Base-by-base conservation (phyloP, 1,140 invertebrate species). In the Bathynomus jamesi region DNA sequence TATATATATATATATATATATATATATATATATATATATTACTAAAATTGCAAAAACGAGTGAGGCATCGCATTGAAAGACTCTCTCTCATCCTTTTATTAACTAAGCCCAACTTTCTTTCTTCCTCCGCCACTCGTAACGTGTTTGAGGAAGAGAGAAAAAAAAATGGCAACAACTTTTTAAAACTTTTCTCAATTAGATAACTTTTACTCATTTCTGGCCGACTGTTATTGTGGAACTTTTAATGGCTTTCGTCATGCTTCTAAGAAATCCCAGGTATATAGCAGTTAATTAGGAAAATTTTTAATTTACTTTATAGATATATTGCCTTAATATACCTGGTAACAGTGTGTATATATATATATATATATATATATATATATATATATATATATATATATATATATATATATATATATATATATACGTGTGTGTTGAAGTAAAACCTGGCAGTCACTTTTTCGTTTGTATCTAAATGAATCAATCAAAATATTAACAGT, bases 201-300 rank as follows among this genome's bases (percentile, higher is more conserved):
- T 53, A 53, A 53, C 40, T 53, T 53, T 53, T 53, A 53, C 40
- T 53, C 40, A 53, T 53, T 53, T 21, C 40, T 53, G 40, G 40
- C 40, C 40, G 40, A 53, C 40, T 53, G 40, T 53, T 53, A 53
- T 53, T 53, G 40, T 53, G 40, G 11, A 53, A 53, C 40, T 53
- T 53, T 53, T 53, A 53, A 53, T 53, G 40, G 40, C 40, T 53
- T 53, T 53, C 40, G 40, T 53, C 40, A 53, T 53, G 40, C 40
- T 53, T 53, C 40, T 53, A 17, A 53, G 40, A 53, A 53, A 53
- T 53, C 40, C 40, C 40, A 53, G 40, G 40, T 53, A 53, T n/a
- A n/a, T 53, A 53, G 40, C 40, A 53, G 40, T 53, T 53, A 53
- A 53, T 53, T 53, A 53, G 40, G 40, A 53, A 53, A 53, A 53